Evolutionary conservation across 2,797 vertebrate genomes (phyloP).

Genomic region (Lophius americanus): DNA sequence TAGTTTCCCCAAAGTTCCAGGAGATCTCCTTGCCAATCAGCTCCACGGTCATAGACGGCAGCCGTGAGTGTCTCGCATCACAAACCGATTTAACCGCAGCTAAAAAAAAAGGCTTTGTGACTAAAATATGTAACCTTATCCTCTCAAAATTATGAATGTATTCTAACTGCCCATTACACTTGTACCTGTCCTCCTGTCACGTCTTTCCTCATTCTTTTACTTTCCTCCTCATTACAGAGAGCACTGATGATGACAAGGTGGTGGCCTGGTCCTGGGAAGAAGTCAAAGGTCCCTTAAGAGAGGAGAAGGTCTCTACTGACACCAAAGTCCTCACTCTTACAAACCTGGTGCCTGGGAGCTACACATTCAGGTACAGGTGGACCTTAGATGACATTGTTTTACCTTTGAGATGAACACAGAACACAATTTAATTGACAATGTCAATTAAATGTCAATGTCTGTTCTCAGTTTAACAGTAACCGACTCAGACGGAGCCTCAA

Average conservation of each 20-base stretch:
- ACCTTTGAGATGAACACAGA: too few species aligned
- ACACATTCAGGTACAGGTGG: conserved; percentile 90
- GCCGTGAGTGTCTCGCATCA: conserved; percentile 85
- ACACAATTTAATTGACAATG: background rate
- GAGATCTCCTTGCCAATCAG: conserved; percentile 96
- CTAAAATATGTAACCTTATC: background rate
- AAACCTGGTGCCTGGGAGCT: conserved; percentile 94
- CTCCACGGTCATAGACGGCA: conserved; percentile 97
- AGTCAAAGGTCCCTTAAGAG: conserved; percentile 93
- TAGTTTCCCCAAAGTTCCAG: conserved; percentile 93
- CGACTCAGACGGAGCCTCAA: conserved; percentile 91
- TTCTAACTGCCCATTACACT: background rate
- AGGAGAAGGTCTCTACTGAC: conserved; percentile 93
- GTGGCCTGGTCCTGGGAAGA: conserved; percentile 96
- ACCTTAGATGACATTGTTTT: background rate
- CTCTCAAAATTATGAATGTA: background rate
- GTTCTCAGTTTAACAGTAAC: conserved; percentile 89
- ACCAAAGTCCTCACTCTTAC: conserved; percentile 89
- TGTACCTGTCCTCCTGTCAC: background rate
- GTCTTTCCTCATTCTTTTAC: background rate
- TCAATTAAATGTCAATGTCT: conserved; percentile 1
- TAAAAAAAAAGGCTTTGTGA: background rate
- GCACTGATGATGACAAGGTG: conserved; percentile 95
- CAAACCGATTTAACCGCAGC: background rate
- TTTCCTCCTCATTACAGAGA: conserved; percentile 81